These are phyloP conservation scores for Neolamprologus longior DNA, from an alignment of 2,113 vertebrate species.

Conservation along the genomic window DNA sequence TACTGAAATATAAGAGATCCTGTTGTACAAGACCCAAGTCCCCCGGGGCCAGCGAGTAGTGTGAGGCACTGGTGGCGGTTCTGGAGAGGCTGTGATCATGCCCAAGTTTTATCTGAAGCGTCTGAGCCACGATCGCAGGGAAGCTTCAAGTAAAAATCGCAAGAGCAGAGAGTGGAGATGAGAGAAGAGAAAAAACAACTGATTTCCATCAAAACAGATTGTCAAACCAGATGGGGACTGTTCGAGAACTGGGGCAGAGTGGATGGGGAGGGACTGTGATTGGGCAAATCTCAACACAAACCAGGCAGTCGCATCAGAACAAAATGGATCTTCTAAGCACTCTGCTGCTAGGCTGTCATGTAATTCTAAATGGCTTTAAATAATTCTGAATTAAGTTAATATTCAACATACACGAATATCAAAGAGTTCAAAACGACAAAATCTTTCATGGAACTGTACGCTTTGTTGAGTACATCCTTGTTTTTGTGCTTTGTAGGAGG, in stretches of 20 bases:
- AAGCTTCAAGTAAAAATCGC: slow-evolving; percentile 59
- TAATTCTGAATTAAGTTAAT: slow-evolving; percentile 30
- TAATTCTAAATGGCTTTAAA: slow-evolving; percentile 37
- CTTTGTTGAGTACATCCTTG: background rate
- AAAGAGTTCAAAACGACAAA: background rate
- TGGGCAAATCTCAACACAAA: slow-evolving; percentile 53
- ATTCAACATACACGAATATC: background rate
- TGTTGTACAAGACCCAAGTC: background rate
- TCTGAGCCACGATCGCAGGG: slow-evolving; percentile 42
- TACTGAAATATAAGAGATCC: slow-evolving; percentile 1
- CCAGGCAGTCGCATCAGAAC: slow-evolving; percentile 16
- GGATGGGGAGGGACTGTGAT: slow-evolving; percentile 55
- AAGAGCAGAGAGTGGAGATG: slow-evolving; percentile 51
- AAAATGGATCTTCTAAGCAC: slow-evolving; percentile 25
- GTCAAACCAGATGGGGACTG: slow-evolving; percentile 74
- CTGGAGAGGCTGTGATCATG: slow-evolving; percentile 54
- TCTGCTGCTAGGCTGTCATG: slow-evolving; percentile 5
- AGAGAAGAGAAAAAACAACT: slow-evolving; percentile 55
- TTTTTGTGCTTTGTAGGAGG: background rate
- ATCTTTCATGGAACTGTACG: background rate
- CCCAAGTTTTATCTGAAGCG: slow-evolving; percentile 51
- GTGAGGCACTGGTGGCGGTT: slow-evolving; percentile 28
- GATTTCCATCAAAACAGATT: slow-evolving; percentile 77
- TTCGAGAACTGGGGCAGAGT: slow-evolving; percentile 63
- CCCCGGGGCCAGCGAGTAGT: background rate